phyloP scores from a whole-genome alignment of 2,888 invertebrate species.

The Exocentrus adspersus region DNA sequence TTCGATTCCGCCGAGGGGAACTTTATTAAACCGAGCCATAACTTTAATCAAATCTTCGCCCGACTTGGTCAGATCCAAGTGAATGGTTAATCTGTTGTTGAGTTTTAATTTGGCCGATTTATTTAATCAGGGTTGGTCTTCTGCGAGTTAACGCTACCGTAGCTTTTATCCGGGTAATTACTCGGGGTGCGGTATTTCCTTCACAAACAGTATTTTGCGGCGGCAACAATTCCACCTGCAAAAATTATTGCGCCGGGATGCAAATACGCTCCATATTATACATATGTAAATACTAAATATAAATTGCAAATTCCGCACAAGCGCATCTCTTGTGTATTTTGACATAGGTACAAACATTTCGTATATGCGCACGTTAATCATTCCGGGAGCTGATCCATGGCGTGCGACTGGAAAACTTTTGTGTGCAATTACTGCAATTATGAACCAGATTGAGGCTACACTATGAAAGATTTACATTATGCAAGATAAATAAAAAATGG shows the following conservation, averaged over 20 bases:
- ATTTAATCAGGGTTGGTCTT: no score
- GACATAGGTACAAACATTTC: constrained; percentile 21
- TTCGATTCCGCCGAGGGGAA: constrained; percentile 20
- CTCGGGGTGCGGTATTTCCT: neutral
- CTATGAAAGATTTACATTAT: no score
- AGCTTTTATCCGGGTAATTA: neutral
- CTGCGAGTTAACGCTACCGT: neutral
- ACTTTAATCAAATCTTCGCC: constrained; percentile 41
- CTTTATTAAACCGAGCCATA: constrained; percentile 24
- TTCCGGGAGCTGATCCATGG: no score
- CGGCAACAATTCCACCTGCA: neutral
- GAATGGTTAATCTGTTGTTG: constrained; percentile 37
- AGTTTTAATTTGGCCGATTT: constrained; percentile 39
- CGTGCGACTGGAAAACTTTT: no score
- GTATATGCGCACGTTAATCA: constrained; percentile 26
- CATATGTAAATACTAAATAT: constrained; percentile 25
- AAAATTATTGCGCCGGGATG: constrained; percentile 2
- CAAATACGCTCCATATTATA: constrained; percentile 6
- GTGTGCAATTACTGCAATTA: no score
- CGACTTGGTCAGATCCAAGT: constrained; percentile 33
- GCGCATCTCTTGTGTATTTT: constrained; percentile 26
- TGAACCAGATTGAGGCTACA: no score
- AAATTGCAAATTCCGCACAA: constrained; percentile 24
- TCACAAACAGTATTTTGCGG: neutral
- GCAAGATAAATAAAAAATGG: neutral